A percentile compares a stretch with the other conserved stretches of the same genome.
phyloP scores from a whole-genome alignment of 37 sponge, comb jelly and placozoan genomes.

The Geodia barretti region DNA sequence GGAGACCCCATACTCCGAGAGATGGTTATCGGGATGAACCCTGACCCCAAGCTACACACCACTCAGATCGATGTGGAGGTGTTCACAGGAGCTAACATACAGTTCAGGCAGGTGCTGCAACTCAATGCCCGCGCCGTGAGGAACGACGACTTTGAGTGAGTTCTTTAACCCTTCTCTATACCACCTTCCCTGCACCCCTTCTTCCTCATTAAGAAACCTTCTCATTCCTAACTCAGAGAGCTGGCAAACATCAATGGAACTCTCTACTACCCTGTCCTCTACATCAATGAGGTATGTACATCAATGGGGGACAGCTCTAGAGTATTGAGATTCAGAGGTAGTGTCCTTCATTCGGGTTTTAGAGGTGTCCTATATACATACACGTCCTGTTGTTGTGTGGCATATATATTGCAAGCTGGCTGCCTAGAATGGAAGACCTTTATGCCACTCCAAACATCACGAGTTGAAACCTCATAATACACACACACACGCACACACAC shows the following conservation, averaged over 20 bases:
- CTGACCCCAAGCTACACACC: conserved; percentile 51
- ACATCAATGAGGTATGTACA: conserved; percentile 68
- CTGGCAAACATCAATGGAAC: conserved; percentile 36
- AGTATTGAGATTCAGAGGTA: too few species aligned
- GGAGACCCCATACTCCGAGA: conserved; percentile 58
- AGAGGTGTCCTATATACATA: too few species aligned
- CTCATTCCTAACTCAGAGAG: conserved; percentile 6
- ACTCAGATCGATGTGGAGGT: conserved; percentile 70
- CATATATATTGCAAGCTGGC: too few species aligned
- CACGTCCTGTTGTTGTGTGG: too few species aligned
- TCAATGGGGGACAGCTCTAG: background rate
- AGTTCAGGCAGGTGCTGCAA: conserved; percentile 47
- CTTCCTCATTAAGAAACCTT: too few species aligned
- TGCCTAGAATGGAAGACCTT: too few species aligned
- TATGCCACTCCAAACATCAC: too few species aligned
- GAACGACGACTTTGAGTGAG: conserved; percentile 24
- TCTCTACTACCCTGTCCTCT: conserved; percentile 66
- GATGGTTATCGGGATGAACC: conserved; percentile 43
- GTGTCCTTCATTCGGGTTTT: too few species aligned
- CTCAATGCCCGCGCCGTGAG: conserved; percentile 63
- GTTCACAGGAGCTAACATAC: conserved; percentile 61
- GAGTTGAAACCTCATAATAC: too few species aligned
- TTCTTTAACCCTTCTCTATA: too few species aligned
- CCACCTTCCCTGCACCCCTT: too few species aligned
- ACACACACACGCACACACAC: too few species aligned